Conservation (phyloP, 2,113 vertebrate species). For the Oncorhynchus clarkii region DNA sequence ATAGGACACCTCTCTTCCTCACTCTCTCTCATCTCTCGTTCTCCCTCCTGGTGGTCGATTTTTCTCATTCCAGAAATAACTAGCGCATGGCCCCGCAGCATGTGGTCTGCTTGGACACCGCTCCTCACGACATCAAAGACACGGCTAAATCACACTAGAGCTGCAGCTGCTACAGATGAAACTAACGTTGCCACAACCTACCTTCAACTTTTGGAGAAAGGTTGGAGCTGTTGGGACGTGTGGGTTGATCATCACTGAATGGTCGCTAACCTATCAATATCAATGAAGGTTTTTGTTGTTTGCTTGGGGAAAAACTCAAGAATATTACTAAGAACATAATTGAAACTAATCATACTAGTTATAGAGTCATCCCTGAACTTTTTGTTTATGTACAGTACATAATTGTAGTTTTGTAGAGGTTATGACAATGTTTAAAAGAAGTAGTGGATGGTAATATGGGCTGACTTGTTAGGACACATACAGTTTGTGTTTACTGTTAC, state of each 20-base stretch:
- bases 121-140: slow-evolving; percentile 59
- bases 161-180: slow-evolving; percentile 29
- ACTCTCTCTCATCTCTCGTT: slow-evolving; percentile 12
- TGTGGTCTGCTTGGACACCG: slow-evolving; percentile 50
- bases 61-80: slow-evolving; percentile 63
- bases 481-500: slow-evolving; percentile 55
- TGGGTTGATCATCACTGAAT: slow-evolving; percentile 5
- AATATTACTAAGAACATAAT: not conserved
- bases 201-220: slow-evolving; percentile 9
- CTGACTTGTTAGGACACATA: slow-evolving; percentile 10
- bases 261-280: not conserved
- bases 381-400: slow-evolving; percentile 53
- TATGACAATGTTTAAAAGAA: slow-evolving; percentile 54
- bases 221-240: not conserved
- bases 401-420: slow-evolving; percentile 32
- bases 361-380: slow-evolving; percentile 63
- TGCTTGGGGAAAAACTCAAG: not conserved
- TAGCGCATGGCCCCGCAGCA: slow-evolving; percentile 40
- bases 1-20: slow-evolving; percentile 41
- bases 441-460: slow-evolving; percentile 57
- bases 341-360: slow-evolving; percentile 3
- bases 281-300: slow-evolving; percentile 29
- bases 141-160: slow-evolving; percentile 35
- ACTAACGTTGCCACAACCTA: not conserved
- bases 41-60: slow-evolving; percentile 43